phyloP scores from a whole-genome alignment of 2,888 invertebrate species.

The Hemithea aestivaria region DNA sequence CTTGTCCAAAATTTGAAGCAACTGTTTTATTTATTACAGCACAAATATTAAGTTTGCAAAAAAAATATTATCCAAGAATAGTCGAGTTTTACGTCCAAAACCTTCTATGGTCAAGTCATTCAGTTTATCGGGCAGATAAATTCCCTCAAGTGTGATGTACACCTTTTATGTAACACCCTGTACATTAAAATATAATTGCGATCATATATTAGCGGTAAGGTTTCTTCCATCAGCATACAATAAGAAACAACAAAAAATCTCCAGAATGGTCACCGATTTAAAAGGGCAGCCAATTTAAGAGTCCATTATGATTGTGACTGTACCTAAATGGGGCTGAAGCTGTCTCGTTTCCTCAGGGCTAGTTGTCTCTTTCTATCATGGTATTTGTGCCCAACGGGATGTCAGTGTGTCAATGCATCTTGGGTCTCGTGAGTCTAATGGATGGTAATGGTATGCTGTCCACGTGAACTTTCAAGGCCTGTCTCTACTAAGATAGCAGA shows the following conservation, averaged over 20 bases:
- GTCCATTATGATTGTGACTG: constrained; percentile 2
- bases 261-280: constrained; percentile 3
- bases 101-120: too few relatives aligned
- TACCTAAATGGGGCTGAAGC: constrained; percentile 1
- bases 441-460: constrained; percentile 34
- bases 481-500: constrained; percentile 8
- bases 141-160: too few relatives aligned
- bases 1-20: too few relatives aligned
- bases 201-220: constrained; percentile 8
- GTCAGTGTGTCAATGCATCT: constrained; percentile 25
- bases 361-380: constrained; percentile 30
- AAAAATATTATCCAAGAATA: too few relatives aligned
- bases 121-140: too few relatives aligned
- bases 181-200: constrained; percentile 4
- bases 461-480: constrained; percentile 29
- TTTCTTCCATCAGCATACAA: constrained; percentile 4
- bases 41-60: too few relatives aligned
- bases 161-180: too few relatives aligned
- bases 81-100: too few relatives aligned
- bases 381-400: constrained; percentile 43
- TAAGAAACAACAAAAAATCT: constrained; percentile 3
- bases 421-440: constrained; percentile 21
- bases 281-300: constrained; percentile 1
- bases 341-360: constrained; percentile 3
- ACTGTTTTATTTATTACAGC: too few relatives aligned